These are phyloP conservation scores for Notolabrus celidotus DNA, from an alignment of 2,797 vertebrate species.

Conservation along the genomic window DNA sequence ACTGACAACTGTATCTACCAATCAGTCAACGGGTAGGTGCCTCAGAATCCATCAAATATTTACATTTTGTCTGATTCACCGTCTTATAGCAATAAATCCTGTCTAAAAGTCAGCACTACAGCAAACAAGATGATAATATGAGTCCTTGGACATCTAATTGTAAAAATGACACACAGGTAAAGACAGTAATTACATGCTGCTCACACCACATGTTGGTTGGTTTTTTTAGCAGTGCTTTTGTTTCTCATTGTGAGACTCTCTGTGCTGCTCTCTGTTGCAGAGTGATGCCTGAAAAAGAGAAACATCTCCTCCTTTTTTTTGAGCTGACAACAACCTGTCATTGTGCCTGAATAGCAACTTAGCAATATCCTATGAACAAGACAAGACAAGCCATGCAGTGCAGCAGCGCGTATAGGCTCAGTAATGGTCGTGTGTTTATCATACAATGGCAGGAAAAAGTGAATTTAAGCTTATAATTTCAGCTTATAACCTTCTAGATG, in stretches of 20 bases:
- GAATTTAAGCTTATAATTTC: no score
- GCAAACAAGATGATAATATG: neutral
- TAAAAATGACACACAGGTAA: neutral
- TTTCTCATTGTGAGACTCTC: neutral
- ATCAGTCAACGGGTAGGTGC: conserved; percentile 85
- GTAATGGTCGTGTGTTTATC: no score
- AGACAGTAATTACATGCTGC: neutral
- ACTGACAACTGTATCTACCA: conserved; percentile 89
- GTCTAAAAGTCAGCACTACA: neutral
- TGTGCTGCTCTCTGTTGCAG: neutral
- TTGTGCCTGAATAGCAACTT: neutral
- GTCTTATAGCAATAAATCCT: neutral
- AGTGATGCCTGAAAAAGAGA: neutral
- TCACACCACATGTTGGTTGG: neutral
- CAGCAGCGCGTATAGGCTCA: no score
- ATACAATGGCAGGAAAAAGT: no score
- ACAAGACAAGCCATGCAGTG: no score
- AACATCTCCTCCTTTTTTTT: neutral
- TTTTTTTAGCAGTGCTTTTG: neutral
- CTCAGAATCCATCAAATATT: conserved; percentile 5
- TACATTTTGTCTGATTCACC: neutral
- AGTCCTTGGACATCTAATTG: neutral
- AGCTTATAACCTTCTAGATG: no score
- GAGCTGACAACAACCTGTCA: neutral
- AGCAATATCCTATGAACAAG: no score